Conservation (phyloP, 2,113 vertebrate species). For the Ariopsis seemanni region DNA sequence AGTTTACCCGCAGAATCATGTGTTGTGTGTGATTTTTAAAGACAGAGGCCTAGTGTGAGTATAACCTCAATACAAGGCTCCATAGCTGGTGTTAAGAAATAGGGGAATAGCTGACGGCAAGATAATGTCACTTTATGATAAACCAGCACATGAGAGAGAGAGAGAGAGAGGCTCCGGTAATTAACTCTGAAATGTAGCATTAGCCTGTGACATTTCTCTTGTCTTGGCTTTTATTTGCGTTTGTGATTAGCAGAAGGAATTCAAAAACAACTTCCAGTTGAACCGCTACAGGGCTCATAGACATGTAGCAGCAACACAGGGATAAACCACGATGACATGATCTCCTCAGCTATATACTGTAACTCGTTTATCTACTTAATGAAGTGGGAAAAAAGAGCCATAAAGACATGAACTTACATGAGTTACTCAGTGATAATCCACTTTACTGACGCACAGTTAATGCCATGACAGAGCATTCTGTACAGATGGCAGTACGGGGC, state of each 20-base stretch:
- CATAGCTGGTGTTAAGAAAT: background rate
- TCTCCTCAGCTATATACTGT: background rate
- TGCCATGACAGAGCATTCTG: background rate
- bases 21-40: background rate
- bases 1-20: too few relatives aligned
- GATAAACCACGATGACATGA: background rate
- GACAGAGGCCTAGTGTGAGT: background rate
- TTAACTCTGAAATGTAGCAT: conserved; percentile 50
- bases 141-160: background rate
- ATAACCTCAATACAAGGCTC: background rate
- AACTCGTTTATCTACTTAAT: background rate
- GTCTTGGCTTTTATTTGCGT: conserved; percentile 36
- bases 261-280: conserved; percentile 36
- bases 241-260: conserved; percentile 29
- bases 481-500: background rate
- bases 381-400: background rate
- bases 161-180: conserved; percentile 34
- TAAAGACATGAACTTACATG: background rate
- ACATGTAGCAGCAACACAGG: conserved; percentile 9
- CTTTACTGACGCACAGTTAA: background rate
- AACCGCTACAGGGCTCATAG: background rate
- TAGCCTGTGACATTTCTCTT: conserved; percentile 48
- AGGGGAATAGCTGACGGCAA: background rate
- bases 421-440: too few relatives aligned
- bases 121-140: background rate